These are phyloP conservation scores for Marmota monax DNA, from an alignment of 2,113 vertebrate genomes.

Conservation along the genomic window DNA sequence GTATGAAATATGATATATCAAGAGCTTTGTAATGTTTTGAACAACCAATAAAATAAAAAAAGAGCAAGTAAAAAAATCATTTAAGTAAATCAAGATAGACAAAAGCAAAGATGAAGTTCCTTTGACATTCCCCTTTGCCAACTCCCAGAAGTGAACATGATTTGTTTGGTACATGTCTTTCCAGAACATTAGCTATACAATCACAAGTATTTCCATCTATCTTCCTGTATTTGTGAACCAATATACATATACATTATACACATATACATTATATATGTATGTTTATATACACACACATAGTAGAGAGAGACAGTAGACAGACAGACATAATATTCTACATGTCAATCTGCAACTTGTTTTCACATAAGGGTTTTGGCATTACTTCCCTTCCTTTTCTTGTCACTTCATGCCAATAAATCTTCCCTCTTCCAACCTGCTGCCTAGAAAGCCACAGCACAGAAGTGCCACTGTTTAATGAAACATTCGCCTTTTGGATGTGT, in stretches of 20 bases:
- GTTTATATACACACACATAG: fast-evolving
- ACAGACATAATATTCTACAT: neutral
- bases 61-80: neutral
- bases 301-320: neutral
- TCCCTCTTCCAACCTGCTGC: slow-evolving; percentile 9
- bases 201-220: neutral
- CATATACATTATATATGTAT: neutral
- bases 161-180: neutral
- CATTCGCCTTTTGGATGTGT: neutral
- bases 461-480: neutral
- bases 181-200: neutral
- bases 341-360: slow-evolving; percentile 45
- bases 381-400: neutral
- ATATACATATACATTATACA: too few relatives aligned
- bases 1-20: too few relatives aligned
- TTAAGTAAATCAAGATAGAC: neutral
- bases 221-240: neutral
- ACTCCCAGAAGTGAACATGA: neutral
- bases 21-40: too few relatives aligned
- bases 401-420: neutral
- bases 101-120: neutral
- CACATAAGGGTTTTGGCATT: neutral
- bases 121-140: neutral
- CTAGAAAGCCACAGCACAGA: neutral
- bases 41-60: too few relatives aligned